Conservation (phyloP, 2,113 vertebrate genomes). For the Grammomys dolichurus region DNA sequence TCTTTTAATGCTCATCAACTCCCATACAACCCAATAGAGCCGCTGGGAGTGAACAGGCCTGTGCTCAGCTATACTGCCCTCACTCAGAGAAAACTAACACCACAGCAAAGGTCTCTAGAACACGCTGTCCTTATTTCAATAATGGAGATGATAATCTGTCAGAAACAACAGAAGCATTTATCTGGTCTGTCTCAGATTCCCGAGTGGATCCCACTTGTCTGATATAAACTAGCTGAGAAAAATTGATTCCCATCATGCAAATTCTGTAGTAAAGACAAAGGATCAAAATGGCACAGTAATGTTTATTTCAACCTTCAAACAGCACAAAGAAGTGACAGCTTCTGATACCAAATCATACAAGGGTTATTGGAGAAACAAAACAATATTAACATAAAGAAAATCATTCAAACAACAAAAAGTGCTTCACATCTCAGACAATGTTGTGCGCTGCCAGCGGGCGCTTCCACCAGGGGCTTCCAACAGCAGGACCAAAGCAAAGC, state of each 20-base stretch:
- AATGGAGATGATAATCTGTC: neutral
- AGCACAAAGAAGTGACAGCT: conserved; percentile 76
- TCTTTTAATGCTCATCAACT: neutral
- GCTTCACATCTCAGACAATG: conserved; percentile 59
- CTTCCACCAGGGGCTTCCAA: neutral
- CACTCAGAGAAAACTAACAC: neutral
- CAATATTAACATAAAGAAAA: conserved; percentile 57
- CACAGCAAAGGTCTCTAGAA: neutral
- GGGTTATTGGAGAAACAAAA: neutral
- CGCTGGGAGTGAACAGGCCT: neutral
- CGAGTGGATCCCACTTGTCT: neutral
- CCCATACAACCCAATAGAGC: neutral
- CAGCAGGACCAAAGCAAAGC: neutral
- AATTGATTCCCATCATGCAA: neutral
- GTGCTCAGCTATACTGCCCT: neutral
- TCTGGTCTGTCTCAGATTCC: neutral
- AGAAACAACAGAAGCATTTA: neutral
- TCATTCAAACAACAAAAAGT: neutral
- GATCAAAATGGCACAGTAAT: conserved; percentile 69
- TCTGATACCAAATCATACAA: conserved; percentile 76
- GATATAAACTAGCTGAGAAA: neutral
- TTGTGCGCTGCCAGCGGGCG: neutral
- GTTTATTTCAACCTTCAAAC: conserved; percentile 85
- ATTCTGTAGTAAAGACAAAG: conserved; percentile 47
- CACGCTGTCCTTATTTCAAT: neutral